Evolutionary conservation across 1,140 invertebrate species (phyloP).

Genomic region (Nautilus pompilius): DNA sequence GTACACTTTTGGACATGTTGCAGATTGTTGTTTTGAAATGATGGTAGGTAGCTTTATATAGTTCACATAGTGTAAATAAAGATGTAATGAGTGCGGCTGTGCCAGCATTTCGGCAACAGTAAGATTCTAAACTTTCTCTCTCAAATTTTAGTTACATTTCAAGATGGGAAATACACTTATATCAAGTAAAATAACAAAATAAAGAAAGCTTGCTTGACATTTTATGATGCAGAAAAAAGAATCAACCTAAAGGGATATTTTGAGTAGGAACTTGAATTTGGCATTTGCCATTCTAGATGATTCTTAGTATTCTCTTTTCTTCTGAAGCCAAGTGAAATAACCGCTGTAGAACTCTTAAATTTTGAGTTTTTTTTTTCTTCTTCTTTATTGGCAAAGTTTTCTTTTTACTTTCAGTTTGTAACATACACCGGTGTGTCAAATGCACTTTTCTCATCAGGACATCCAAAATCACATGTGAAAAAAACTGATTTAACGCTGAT

Average conservation of each 20-base stretch:
- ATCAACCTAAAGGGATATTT: neutral
- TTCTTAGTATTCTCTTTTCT: neutral
- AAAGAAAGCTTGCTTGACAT: too few relatives aligned
- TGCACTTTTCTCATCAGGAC: constrained; percentile 36
- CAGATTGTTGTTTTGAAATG: too few relatives aligned
- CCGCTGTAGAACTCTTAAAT: neutral
- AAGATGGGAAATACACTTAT: too few relatives aligned
- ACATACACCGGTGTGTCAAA: constrained; percentile 37
- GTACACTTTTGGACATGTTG: too few relatives aligned
- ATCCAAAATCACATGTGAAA: constrained; percentile 37
- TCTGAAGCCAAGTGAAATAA: neutral
- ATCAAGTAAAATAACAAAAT: too few relatives aligned
- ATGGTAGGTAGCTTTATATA: too few relatives aligned
- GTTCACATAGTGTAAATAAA: too few relatives aligned
- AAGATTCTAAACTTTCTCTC: too few relatives aligned
- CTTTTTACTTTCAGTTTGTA: constrained; percentile 24
- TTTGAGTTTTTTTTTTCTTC: neutral
- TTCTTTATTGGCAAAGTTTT: neutral
- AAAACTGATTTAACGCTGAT: constrained; percentile 23
- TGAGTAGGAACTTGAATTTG: neutral
- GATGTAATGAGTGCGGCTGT: too few relatives aligned
- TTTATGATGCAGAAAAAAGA: too few relatives aligned
- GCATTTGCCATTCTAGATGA: neutral
- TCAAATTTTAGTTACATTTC: too few relatives aligned
- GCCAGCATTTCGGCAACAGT: too few relatives aligned